These are phyloP conservation scores for Acanthisitta chloris DNA, from an alignment of 2,113 vertebrate genomes.

Conservation along the genomic window DNA sequence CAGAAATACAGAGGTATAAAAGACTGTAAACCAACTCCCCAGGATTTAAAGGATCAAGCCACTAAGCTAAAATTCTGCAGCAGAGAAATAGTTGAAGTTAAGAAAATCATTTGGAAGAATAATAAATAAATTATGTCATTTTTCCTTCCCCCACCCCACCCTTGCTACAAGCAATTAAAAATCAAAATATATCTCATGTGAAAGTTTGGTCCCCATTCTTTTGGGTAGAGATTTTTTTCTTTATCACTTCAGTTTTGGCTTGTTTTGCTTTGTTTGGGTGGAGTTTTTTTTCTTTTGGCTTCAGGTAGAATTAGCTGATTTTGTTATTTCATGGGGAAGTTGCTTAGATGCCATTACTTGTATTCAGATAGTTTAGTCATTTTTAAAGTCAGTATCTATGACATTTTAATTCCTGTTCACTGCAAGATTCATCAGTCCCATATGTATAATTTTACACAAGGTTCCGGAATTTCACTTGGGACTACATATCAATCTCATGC, in stretches of 20 bases:
- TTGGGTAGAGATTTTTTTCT: not conserved
- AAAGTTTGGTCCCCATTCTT: not conserved
- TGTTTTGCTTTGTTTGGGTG: not conserved
- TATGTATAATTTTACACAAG: not conserved
- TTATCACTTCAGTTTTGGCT: not conserved
- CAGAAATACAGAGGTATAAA: not conserved
- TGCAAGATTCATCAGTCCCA: not conserved
- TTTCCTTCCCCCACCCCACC: rapidly evolving
- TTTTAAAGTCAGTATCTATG: not conserved
- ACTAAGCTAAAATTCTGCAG: not conserved
- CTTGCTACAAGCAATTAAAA: not conserved
- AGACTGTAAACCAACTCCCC: not conserved
- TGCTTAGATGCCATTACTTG: not conserved
- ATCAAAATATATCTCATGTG: not conserved
- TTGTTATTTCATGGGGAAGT: not conserved
- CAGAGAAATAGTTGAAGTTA: not conserved
- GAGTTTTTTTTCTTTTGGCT: not conserved
- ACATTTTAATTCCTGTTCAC: not conserved
- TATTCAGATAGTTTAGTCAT: not conserved
- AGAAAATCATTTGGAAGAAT: not conserved
- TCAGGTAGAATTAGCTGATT: rapidly evolving
- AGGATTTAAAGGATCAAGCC: not conserved
- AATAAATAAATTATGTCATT: not conserved
- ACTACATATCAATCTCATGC: not conserved
- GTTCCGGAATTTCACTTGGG: not conserved